Evolutionary conservation across 2,888 invertebrate genomes (phyloP).

Genomic region (Eugnorisma glareosa): DNA sequence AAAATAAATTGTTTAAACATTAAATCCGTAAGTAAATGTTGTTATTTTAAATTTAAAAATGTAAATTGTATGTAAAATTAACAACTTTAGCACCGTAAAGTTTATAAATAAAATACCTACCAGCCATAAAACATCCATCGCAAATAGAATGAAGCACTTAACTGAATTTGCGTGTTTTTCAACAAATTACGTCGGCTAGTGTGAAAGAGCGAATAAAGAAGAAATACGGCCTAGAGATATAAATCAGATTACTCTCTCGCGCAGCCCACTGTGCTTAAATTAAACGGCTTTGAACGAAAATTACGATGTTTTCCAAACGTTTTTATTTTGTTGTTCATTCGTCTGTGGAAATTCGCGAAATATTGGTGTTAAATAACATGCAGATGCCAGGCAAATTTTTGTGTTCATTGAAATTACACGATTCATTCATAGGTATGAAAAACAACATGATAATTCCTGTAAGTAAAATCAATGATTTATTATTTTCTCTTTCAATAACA

Average conservation of each 20-base stretch:
- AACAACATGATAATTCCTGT: conserved; percentile 12
- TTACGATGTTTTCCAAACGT: conserved; percentile 80
- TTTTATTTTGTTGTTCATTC: conserved; percentile 72
- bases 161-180: conserved; percentile 78
- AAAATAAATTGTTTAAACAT: neutral
- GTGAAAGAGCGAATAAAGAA: conserved; percentile 77
- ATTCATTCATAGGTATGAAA: conserved; percentile 22
- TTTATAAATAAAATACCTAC: conserved; percentile 50
- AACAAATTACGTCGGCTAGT: conserved; percentile 79
- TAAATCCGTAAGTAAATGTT: conserved; percentile 9
- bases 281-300: conserved; percentile 83
- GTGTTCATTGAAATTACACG: conserved; percentile 20
- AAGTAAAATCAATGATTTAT: conserved; percentile 34
- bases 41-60: conserved; percentile 16
- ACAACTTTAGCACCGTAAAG: conserved; percentile 32
- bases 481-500: conserved; percentile 46
- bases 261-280: conserved; percentile 79
- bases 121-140: conserved; percentile 61
- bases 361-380: conserved; percentile 38
- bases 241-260: conserved; percentile 84
- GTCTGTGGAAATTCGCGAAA: conserved; percentile 52
- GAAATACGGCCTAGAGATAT: conserved; percentile 80
- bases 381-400: conserved; percentile 31
- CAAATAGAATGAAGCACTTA: conserved; percentile 74
- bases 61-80: conserved; percentile 22